Conservation (phyloP, 1,140 invertebrate species). For the Drosophila nannoptera region DNA sequence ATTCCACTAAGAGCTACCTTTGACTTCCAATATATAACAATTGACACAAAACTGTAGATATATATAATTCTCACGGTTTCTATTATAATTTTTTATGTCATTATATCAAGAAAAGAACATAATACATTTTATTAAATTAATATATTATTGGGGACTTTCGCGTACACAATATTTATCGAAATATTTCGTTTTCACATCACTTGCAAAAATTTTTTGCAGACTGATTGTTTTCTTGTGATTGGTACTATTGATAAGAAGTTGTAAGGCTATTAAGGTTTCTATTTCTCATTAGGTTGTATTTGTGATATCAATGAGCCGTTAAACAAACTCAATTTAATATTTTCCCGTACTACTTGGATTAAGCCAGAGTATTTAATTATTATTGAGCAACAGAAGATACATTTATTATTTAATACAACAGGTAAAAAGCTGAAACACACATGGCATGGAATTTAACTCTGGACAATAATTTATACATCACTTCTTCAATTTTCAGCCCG, state of each 20-base stretch:
- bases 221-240: conserved; percentile 40
- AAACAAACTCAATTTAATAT: conserved; percentile 26
- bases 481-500: conserved; percentile 30
- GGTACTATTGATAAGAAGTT: conserved; percentile 72
- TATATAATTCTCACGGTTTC: too few species aligned
- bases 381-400: conserved; percentile 8
- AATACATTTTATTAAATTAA: too few species aligned
- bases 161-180: not conserved
- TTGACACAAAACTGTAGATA: too few species aligned
- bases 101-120: too few species aligned
- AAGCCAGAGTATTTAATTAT: conserved; percentile 17
- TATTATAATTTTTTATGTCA: too few species aligned
- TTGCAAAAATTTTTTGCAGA: conserved; percentile 15
- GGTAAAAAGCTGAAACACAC: conserved; percentile 2
- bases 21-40: too few species aligned
- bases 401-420: conserved; percentile 19
- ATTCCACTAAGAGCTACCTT: too few species aligned
- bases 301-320: conserved; percentile 42
- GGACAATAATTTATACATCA: conserved; percentile 3
- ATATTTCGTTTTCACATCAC: conserved; percentile 5
- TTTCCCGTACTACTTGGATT: conserved; percentile 23
- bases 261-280: conserved; percentile 63
- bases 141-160: too few species aligned
- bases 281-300: conserved; percentile 52
- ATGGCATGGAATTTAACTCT: not conserved